Percentiles rank a stretch among this genome's conserved stretches.
Conservation (phyloP, 2,797 vertebrate species). For the Gallinago solitaria region DNA sequence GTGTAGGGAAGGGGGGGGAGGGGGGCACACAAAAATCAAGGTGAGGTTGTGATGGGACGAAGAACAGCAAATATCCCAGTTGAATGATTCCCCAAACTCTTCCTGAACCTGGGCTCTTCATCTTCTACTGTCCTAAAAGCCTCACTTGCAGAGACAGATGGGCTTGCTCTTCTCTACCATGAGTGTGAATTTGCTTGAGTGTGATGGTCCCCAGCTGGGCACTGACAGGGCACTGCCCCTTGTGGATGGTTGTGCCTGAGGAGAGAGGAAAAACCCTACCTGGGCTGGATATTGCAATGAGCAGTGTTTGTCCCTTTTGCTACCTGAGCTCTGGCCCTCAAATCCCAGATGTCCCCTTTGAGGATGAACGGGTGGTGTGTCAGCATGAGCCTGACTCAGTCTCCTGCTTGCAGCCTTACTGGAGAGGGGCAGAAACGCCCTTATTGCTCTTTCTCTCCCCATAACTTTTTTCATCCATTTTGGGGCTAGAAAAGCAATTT, state of each 20-base stretch:
- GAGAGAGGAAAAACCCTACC: neutral
- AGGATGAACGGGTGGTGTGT: neutral
- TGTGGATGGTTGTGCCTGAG: neutral
- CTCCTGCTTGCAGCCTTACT: neutral
- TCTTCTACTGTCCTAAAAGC: neutral
- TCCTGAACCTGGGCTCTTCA: neutral
- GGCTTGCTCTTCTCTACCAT: neutral
- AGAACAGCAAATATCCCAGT: neutral
- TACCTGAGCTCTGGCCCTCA: neutral
- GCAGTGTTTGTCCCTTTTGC: neutral
- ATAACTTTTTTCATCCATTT: neutral
- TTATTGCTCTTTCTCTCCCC: neutral
- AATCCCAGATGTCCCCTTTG: neutral
- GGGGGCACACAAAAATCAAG: neutral
- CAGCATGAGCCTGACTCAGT: neutral
- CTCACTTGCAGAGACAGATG: neutral
- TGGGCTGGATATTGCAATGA: neutral
- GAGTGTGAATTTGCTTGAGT: fast-evolving
- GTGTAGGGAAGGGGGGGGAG: neutral
- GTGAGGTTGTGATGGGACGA: fast-evolving
- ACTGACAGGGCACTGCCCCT: neutral
- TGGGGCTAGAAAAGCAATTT: neutral
- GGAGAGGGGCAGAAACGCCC: neutral
- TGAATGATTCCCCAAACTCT: neutral
- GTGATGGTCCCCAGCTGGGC: neutral